A percentile compares a stretch with the other conserved stretches of the same genome.
phyloP scores from a whole-genome alignment of 2,113 vertebrate genomes.

The Xenus cinereus region DNA sequence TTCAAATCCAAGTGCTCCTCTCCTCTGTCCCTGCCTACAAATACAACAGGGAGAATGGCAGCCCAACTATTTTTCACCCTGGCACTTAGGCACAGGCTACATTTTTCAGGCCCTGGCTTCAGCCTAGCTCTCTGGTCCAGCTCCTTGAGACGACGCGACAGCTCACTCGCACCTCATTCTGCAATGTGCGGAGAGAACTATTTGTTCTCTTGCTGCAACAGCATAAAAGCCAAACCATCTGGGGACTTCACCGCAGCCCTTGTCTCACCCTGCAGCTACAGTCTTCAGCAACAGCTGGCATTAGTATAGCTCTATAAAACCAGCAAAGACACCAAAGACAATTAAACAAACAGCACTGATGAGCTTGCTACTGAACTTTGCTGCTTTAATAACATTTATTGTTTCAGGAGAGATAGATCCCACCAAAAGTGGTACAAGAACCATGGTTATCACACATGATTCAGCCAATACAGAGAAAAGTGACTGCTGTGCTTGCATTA shows the following conservation, averaged over 20 bases:
- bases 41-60: neutral
- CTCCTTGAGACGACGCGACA: neutral
- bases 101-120: slow-evolving; percentile 24
- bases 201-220: slow-evolving; percentile 30
- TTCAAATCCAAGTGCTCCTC: neutral
- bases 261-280: neutral
- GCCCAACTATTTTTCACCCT: neutral
- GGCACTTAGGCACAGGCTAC: neutral
- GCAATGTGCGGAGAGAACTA: neutral
- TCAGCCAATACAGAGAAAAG: neutral
- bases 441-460: accelerated
- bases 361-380: neutral
- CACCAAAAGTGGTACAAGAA: neutral
- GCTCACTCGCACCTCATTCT: slow-evolving; percentile 56
- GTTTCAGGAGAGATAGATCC: neutral
- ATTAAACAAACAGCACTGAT: neutral
- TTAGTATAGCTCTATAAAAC: neutral
- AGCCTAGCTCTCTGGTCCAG: neutral
- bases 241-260: neutral
- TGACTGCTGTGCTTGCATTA: neutral
- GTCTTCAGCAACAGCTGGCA: neutral
- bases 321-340: accelerated
- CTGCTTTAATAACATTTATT: neutral
- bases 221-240: neutral
- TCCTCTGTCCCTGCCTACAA: neutral